A percentile compares a stretch with the other conserved stretches of the same genome.
Conservation (phyloP, 2,113 vertebrate genomes). For the Leucopternis melanops region DNA sequence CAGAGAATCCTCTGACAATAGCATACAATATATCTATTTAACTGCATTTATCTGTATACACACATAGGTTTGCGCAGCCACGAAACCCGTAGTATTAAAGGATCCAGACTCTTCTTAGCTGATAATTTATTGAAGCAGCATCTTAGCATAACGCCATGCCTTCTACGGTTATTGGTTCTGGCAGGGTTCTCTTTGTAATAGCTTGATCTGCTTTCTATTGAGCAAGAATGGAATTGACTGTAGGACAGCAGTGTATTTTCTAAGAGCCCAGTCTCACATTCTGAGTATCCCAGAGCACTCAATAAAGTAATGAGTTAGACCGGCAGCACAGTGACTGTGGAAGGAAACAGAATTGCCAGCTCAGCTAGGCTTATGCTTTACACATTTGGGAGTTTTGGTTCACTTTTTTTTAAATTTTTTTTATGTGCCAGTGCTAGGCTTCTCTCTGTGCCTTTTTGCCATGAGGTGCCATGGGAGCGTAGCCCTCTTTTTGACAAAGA, state of each 20-base stretch:
- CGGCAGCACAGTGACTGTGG: neutral
- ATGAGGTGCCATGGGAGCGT: neutral
- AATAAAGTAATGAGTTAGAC: constrained; percentile 22
- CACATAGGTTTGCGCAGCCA: neutral
- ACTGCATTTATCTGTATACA: neutral
- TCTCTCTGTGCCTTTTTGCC: neutral
- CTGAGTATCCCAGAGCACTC: neutral
- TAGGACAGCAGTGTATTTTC: neutral
- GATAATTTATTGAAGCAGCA: constrained; percentile 40
- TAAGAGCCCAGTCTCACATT: neutral
- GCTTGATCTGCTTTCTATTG: constrained; percentile 8
- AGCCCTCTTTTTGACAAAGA: neutral
- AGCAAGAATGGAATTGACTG: constrained; percentile 4
- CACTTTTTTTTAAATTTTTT: no score
- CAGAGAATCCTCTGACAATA: neutral
- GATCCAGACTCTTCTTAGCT: neutral
- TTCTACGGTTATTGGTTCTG: constrained; percentile 31
- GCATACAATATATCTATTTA: neutral
- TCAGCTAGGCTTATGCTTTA: neutral
- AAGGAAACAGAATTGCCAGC: constrained; percentile 1
- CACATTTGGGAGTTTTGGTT: neutral
- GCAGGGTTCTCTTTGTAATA: neutral
- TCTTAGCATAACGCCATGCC: neutral
- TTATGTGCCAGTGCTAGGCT: rapidly evolving
- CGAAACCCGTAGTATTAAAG: neutral